Evolutionary conservation across 2,888 invertebrate genomes (phyloP), one percentile per base, ranked within the genome.

Genomic region (Trichopria drosophilae): DNA sequence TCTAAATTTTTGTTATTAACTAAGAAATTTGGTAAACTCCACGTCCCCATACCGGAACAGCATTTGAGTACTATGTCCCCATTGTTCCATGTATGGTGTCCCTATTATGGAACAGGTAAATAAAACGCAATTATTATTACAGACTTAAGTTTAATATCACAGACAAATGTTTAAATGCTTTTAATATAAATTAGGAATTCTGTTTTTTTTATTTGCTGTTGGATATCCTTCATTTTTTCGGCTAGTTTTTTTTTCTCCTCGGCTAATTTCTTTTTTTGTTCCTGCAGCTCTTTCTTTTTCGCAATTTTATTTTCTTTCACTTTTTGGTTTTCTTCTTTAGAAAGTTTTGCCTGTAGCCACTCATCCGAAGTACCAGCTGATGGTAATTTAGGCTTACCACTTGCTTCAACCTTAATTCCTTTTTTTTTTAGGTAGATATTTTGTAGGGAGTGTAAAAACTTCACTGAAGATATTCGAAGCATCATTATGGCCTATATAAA

Each of bases 371-470:
- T 42, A 16, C 31, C 31, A 42, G 18, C 42, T 12, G 42, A 42
- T 10, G 31, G 31, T 18, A 42, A 13, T 31, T 42, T 42, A 16
- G 29, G 31, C 12, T 42, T 42, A 6, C 13, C 23, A 18, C 29
- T 19, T 9, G 28, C 34, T 22, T 22, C 6, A 34, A 43, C 23
- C 22, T 23, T 31, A 34, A 4, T 9, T 13, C 23, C 10, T 13
- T 35, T 35, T 7, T 29, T 44, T n/a, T 19, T 44, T 35, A 6
- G 34, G 44, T 44, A 44, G 23, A 35, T 44, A 40, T 28, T 40
- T 26, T 13, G 19, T 19, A 9, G 41, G 41, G 6, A 40, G 28
- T 9, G 40, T 40, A 16, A 40, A 36, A 18, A 22, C 15, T 32
- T 32, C 10, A 9, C 6, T 4, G 10, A 32, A 32, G 18, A 7